These are phyloP conservation scores for Haemorhous mexicanus DNA, from an alignment of 2,113 vertebrate species.

Conservation along the genomic window DNA sequence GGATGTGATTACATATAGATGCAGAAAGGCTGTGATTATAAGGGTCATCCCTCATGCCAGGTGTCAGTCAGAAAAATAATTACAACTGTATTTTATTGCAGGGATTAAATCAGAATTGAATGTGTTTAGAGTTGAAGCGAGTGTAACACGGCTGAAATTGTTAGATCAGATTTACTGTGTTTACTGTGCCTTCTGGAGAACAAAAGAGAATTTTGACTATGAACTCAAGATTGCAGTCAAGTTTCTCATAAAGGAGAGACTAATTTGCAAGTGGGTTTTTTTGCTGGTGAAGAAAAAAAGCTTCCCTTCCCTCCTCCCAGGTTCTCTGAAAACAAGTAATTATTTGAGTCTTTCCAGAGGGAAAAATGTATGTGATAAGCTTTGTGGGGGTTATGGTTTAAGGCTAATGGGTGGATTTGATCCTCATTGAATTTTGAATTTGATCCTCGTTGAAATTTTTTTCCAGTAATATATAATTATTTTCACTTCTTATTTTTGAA, in stretches of 20 bases:
- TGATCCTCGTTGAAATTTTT: not conserved
- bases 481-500: conserved; percentile 56
- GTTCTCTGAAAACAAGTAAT: not conserved
- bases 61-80: conserved; percentile 24
- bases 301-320: not conserved
- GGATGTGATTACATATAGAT: not conserved
- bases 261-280: not conserved
- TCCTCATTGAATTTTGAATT: not conserved
- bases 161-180: not conserved
- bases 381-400: not conserved
- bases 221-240: not conserved
- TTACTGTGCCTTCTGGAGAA: not conserved
- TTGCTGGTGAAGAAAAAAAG: not conserved
- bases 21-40: conserved; percentile 3
- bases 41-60: not conserved
- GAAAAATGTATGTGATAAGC: not conserved
- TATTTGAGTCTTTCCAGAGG: not conserved
- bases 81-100: not conserved
- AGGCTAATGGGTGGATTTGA: not conserved
- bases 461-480: not conserved
- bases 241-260: not conserved
- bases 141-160: not conserved
- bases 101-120: not conserved
- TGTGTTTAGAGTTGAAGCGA: not conserved
- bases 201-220: not conserved